Evolutionary conservation across 2,888 invertebrate species (phyloP), one percentile per base, ranked within the genome.

Genomic region (Rhimphoctona megacephalus): DNA sequence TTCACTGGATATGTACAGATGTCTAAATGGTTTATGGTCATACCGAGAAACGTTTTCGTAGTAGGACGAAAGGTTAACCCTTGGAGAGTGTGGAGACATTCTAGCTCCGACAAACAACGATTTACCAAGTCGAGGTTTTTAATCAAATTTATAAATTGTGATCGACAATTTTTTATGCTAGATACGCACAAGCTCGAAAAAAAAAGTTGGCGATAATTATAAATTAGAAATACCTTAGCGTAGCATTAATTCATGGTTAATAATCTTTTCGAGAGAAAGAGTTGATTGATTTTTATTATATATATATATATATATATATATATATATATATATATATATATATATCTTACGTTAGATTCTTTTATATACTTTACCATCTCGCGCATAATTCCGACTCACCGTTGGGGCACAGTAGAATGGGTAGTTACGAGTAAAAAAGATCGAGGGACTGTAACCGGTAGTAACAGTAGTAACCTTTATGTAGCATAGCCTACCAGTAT

Each of bases 361-460:
- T n/a, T 36, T 77, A 39, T 19, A 77, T 52, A n/a, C n/a, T 46
- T 22, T 49, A 73, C 67, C 36, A 81, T 81, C 39, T 54, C 25
- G 76, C 54, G 14, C 66, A 14, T 66, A 61, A 61, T 43, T 61
- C 43, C 36, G 36, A 52, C 36, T 1, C 7, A 67, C 36, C 52
- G 46, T 85, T 14, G 5, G 17, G 25, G 61, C 25, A 74, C 72
- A 22, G 30, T 8, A 30, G 25, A 39, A 74, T 52, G 54, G 70
- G 52, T 70, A 67, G 54, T 67, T 72, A 57, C 72, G 77, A 49
- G 54, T 66, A 11, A 66, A 72, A 77, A 66, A 73, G 25, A 81
- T 66, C 67, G 69, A 52, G 79, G 33, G 54, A n/a, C 33, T 66
- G 64, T 67, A 67, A 74, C 73, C 70, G 81, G 82, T 54, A 81